Conservation (phyloP, 2,797 vertebrate genomes). For the Pterois miles region DNA sequence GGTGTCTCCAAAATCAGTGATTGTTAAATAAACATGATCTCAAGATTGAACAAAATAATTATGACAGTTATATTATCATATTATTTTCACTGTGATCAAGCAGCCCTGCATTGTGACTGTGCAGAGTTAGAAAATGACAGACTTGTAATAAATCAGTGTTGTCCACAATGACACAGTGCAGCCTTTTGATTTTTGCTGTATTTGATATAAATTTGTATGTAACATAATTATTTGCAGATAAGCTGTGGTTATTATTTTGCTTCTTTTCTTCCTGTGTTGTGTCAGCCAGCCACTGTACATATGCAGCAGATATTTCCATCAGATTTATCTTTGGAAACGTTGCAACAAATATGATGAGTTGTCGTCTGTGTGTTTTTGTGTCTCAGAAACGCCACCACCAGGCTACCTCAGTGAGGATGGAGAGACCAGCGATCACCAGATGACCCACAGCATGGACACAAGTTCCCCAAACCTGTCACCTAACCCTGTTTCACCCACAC, state of each 20-base stretch:
- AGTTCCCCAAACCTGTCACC: constrained; percentile 96
- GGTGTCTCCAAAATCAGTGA: no score
- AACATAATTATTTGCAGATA: not conserved
- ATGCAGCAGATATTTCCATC: not conserved
- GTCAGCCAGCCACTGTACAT: not conserved
- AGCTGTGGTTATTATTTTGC: not conserved
- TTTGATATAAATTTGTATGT: not conserved
- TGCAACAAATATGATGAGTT: not conserved
- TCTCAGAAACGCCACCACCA: constrained; percentile 95
- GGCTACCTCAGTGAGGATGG: constrained; percentile 99
- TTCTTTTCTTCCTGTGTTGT: not conserved
- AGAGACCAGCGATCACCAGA: constrained; percentile 98
- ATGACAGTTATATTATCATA: no score
- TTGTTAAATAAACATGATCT: no score
- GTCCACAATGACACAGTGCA: not conserved
- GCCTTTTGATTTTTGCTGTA: not conserved
- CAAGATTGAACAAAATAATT: no score
- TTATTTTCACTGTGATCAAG: no score
- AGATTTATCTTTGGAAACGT: not conserved
- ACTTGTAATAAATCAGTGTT: not conserved
- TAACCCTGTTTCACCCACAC: constrained; percentile 95
- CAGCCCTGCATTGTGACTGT: not conserved
- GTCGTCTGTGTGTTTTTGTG: constrained; percentile 3
- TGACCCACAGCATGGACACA: constrained; percentile 99
- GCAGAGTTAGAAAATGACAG: not conserved